Conservation (phyloP, 2,797 vertebrate genomes). For the Mormyrus hasselquistii region DNA sequence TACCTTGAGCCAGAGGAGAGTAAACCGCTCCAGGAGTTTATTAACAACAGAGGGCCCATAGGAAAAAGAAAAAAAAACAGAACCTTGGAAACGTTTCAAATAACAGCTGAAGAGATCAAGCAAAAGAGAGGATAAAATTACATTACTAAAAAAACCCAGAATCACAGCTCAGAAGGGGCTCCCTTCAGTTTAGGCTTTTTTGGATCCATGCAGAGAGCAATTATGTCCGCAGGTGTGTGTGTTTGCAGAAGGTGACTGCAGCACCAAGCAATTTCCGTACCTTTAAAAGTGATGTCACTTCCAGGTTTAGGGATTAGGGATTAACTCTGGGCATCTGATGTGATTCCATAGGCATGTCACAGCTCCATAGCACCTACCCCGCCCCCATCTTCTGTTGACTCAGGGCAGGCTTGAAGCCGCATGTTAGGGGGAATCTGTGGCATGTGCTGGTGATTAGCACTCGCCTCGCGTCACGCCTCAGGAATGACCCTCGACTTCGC, state of each 20-base stretch:
- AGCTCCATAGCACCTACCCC: background rate
- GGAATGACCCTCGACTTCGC: constrained; percentile 26
- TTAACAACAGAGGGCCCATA: constrained; percentile 59
- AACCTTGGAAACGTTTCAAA: constrained; percentile 37
- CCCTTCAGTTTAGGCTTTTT: background rate
- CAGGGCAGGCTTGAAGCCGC: constrained; percentile 8
- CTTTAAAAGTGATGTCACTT: background rate
- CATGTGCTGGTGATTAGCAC: constrained; percentile 19
- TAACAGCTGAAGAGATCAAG: constrained; percentile 39
- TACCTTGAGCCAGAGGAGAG: constrained; percentile 45
- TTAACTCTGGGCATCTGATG: constrained; percentile 11
- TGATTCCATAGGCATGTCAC: constrained; percentile 20
- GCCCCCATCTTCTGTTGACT: constrained; percentile 7
- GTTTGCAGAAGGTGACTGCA: background rate
- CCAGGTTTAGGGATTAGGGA: background rate
- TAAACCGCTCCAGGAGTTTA: constrained; percentile 54
- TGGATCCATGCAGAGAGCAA: background rate
- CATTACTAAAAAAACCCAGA: background rate
- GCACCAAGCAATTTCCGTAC: background rate
- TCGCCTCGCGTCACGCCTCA: constrained; percentile 18
- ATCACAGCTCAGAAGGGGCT: background rate
- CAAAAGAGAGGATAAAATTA: background rate
- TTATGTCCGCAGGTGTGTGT: background rate
- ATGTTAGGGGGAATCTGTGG: constrained; percentile 20
- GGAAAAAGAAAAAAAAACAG: constrained; percentile 23